Conservation (phyloP, 2,888 invertebrate genomes). For the Athalia circularis region DNA sequence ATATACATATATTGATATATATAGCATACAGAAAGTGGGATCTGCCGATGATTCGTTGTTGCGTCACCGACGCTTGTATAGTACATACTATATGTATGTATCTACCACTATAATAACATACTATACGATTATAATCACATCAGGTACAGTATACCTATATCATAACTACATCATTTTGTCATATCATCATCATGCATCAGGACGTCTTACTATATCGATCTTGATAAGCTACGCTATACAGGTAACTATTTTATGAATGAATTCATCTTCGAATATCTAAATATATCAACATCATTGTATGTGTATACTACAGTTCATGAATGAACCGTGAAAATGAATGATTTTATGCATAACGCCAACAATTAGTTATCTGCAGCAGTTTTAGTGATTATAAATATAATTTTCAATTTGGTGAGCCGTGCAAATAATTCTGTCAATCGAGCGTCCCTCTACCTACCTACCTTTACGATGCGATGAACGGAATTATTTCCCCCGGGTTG, state of each 20-base stretch:
- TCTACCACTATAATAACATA: not conserved
- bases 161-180: not conserved
- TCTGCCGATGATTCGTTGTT: not conserved
- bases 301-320: not conserved
- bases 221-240: slow-evolving; percentile 3
- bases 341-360: not conserved
- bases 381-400: too few species aligned
- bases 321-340: too few species aligned
- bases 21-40: not conserved
- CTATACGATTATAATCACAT: not conserved
- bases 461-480: not conserved
- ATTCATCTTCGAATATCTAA: not conserved
- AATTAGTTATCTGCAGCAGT: too few species aligned
- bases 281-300: not conserved
- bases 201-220: not conserved
- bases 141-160: not conserved
- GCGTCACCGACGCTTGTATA: not conserved
- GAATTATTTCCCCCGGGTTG: slow-evolving; percentile 29
- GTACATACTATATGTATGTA: not conserved
- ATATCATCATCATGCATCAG: too few species aligned
- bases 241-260: slow-evolving; percentile 30
- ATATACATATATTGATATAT: not conserved
- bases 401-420: too few species aligned
- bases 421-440: too few species aligned
- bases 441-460: too few species aligned